These are phyloP conservation scores for Nomada ruficornis DNA, from an alignment of 2,888 invertebrate species.

Conservation along the genomic window DNA sequence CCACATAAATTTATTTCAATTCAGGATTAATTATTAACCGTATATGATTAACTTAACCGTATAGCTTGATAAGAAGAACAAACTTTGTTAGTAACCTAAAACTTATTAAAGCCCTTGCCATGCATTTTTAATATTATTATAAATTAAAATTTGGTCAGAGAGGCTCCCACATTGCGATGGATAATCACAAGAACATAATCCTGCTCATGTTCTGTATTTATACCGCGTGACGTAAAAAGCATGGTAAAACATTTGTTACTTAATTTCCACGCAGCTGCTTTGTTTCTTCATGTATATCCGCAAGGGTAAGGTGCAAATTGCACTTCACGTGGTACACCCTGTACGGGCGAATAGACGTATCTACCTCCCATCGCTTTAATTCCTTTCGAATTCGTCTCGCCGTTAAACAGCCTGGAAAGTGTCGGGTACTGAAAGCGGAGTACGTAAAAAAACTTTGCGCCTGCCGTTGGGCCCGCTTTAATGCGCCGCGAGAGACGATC, in stretches of 20 bases:
- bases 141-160: conserved; percentile 2
- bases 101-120: neutral
- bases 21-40: too few relatives aligned
- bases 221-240: conserved; percentile 9
- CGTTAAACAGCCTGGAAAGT: too few relatives aligned
- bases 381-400: too few relatives aligned
- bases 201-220: conserved; percentile 2
- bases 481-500: conserved; percentile 5
- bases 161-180: conserved; percentile 15
- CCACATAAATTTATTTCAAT: neutral
- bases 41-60: too few relatives aligned
- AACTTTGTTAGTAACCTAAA: neutral
- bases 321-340: too few relatives aligned
- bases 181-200: conserved; percentile 6
- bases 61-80: too few relatives aligned
- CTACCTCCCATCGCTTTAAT: too few relatives aligned
- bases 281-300: too few relatives aligned
- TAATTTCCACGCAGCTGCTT: neutral
- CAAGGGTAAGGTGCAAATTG: too few relatives aligned
- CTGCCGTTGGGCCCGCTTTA: neutral
- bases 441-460: neutral
- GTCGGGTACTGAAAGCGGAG: neutral
- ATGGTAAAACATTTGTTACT: too few relatives aligned
- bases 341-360: too few relatives aligned
- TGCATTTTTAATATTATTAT: neutral